Evolutionary conservation across 1,140 invertebrate genomes (phyloP).

Genomic region (Sipha flava): DNA sequence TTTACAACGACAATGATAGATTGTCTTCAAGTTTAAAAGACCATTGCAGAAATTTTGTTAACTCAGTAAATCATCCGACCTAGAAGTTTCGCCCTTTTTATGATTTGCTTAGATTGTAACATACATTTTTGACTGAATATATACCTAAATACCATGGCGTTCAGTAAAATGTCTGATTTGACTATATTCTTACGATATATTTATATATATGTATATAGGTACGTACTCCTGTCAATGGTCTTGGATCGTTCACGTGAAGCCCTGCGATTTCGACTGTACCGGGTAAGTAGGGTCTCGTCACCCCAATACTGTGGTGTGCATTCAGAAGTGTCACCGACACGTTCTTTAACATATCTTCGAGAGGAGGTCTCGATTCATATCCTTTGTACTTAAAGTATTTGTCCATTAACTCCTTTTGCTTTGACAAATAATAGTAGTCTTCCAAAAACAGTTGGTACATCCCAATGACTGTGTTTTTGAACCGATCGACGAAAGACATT

Average conservation of each 20-base stretch:
- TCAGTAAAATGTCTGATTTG: no score
- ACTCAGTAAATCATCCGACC: no score
- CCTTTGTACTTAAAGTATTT: slow-evolving; percentile 35
- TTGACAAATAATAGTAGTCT: slow-evolving; percentile 34
- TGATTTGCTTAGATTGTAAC: no score
- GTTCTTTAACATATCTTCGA: slow-evolving; percentile 40
- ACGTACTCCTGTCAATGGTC: slow-evolving; percentile 31
- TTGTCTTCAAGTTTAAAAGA: no score
- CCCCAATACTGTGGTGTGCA: slow-evolving; percentile 48
- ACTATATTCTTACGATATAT: no score
- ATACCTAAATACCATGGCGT: no score
- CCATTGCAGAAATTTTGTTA: no score
- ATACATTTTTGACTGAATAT: no score
- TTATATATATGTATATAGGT: background rate
- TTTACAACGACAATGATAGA: no score
- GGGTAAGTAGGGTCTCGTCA: slow-evolving; percentile 45
- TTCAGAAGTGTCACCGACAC: slow-evolving; percentile 49
- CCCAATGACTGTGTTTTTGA: slow-evolving; percentile 36
- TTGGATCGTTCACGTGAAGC: slow-evolving; percentile 45
- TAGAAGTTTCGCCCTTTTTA: no score
- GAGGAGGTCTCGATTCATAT: slow-evolving; percentile 33
- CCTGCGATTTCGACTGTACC: slow-evolving; percentile 53
- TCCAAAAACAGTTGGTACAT: background rate
- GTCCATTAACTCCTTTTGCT: slow-evolving; percentile 15
- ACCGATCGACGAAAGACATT: slow-evolving; percentile 47